Conservation (phyloP, 2,113 vertebrate genomes). For the Phocoena phocoena region DNA sequence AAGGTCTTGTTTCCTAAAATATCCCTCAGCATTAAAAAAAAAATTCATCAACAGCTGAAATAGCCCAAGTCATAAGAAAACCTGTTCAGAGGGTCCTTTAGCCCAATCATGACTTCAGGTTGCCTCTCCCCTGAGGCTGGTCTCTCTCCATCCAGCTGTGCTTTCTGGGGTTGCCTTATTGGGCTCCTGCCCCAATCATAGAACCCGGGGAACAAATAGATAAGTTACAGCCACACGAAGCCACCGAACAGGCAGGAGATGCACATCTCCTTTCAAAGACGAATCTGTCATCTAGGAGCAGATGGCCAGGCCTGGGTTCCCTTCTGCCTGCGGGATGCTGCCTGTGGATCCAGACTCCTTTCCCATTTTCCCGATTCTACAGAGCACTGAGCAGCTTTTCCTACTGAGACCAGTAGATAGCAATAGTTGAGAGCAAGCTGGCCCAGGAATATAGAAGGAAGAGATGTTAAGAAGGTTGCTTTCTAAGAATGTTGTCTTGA, state of each 20-base stretch:
- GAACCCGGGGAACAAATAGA: not conserved
- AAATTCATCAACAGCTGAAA: not conserved
- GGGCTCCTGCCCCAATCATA: not conserved
- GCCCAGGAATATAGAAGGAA: not conserved
- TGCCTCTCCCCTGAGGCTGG: not conserved
- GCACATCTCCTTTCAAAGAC: not conserved
- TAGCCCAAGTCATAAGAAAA: not conserved
- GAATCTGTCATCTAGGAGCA: not conserved
- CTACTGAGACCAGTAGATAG: not conserved
- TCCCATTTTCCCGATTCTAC: not conserved
- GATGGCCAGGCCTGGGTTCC: not conserved
- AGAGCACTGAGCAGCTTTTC: not conserved
- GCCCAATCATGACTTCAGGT: not conserved
- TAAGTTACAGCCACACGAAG: not conserved
- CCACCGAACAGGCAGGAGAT: not conserved
- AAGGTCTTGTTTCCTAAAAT: constrained; percentile 75
- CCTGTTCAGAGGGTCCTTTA: not conserved
- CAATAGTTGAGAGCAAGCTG: not conserved
- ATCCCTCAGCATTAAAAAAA: constrained; percentile 40
- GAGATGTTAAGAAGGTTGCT: constrained; percentile 5
- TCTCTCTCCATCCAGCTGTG: not conserved
- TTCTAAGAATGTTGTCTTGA: constrained; percentile 53
- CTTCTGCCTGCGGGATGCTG: not conserved
- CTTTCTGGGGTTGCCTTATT: not conserved
- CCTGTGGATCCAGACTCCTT: not conserved